Base-by-base conservation (phyloP, 2,113 vertebrate genomes). In the Sorex araneus region DNA sequence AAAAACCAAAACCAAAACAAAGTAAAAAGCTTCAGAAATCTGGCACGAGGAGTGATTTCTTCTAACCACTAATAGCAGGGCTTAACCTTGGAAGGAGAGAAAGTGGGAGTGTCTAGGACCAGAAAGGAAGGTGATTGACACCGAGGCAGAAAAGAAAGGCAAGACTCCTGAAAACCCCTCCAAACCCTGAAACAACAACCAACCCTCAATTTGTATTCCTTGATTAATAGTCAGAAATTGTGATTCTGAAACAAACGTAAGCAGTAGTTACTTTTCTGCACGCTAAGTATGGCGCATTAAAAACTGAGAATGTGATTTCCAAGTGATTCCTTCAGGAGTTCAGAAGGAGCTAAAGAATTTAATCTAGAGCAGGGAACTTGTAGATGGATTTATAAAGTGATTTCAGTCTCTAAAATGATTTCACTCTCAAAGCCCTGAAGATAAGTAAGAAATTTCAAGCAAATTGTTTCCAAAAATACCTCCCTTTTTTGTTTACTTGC, bases 251-350 rank as follows among this genome's bases (percentile, higher is more conserved):
- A 81, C 43, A 27, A 3, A 2, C 16, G 4, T 36, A 76, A 83
- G 54, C 9, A 90, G n/a, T 15, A 76, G 47, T 80, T 84, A 27
- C 34, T 76, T 64, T 80, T 43, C n/a, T 47, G 32, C 69, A 30
- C 80, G n/a, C 50, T 74, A 74, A 86, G 60, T 19, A 54, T 50
- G 10, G 6, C 66, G 10, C 47, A 71, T 93, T 94, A 57, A 78
- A 96, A 91, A 85, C 12, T 54, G 82, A 89, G 13, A 67, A 32
- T 71, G 57, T 69, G 8, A 18, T 79, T 80, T 94, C 78, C 74
- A 92, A 86, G 32, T 43, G n/a, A 45, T 80, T 5, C 2, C 18
- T 64, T 78, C 54, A 69, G 85, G 28, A 83, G 75, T 84, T 89
- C 28, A 64, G 64, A 84, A 87, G 80, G 28, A 60, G 40, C 8